phyloP scores from a whole-genome alignment of 2,888 invertebrate genomes.

The Epinotia bilunana region DNA sequence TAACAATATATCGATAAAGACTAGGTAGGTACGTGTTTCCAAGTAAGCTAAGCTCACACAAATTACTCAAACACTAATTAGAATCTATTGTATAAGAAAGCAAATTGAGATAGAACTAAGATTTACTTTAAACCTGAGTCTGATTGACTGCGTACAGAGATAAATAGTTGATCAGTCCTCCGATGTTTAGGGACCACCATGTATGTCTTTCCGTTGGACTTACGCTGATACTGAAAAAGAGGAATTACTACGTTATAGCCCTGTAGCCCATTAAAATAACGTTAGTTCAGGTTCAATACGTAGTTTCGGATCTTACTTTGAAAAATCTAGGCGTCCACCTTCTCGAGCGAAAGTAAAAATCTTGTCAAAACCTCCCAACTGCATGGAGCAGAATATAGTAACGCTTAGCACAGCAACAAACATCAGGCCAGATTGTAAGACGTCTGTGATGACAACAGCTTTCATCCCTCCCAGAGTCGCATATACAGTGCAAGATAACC shows the following conservation, averaged over 20 bases:
- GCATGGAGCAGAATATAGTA: conserved; percentile 88
- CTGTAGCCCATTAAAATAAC: background rate
- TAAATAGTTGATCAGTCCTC: conserved; percentile 91
- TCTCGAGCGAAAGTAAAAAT: conserved; percentile 89
- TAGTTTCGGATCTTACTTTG: conserved; percentile 78
- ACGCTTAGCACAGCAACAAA: conserved; percentile 92
- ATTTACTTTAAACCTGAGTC: conserved; percentile 81
- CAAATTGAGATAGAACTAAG: background rate
- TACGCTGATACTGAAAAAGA: conserved; percentile 85
- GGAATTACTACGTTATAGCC: background rate
- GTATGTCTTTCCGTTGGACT: conserved; percentile 94
- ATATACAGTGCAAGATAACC: conserved; percentile 92
- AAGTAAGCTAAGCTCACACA: background rate
- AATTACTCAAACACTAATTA: background rate
- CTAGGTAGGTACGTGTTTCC: too few relatives aligned
- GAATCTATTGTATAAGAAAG: background rate
- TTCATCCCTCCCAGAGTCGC: conserved; percentile 96
- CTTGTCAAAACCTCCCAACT: conserved; percentile 87
- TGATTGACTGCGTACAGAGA: conserved; percentile 95
- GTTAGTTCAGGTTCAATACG: background rate
- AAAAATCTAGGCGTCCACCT: conserved; percentile 89
- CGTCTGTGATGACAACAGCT: conserved; percentile 94
- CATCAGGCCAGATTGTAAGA: conserved; percentile 94
- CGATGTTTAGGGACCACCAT: conserved; percentile 91
- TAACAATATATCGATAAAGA: background rate